Percentiles rank a stretch among this genome's conserved stretches.
Evolutionary conservation across 2,888 invertebrate species (phyloP).

Genomic region (Dyspetes luteomarginatus): DNA sequence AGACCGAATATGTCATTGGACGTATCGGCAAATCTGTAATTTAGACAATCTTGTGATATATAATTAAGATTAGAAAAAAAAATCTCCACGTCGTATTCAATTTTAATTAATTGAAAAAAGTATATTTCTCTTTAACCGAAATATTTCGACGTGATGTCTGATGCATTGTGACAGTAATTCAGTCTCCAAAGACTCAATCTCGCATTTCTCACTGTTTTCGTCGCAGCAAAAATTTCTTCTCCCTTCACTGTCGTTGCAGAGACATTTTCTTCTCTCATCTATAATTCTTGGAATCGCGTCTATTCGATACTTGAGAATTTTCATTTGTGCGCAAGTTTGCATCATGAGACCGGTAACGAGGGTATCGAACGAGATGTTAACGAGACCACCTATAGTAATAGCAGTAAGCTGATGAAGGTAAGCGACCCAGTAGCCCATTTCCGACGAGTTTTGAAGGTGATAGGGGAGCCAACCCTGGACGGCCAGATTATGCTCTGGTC

Average conservation of each 20-base stretch:
- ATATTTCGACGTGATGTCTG: conserved; percentile 63
- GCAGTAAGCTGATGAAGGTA: conserved; percentile 66
- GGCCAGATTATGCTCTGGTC: conserved; percentile 56
- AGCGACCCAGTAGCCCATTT: conserved; percentile 51
- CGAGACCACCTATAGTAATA: conserved; percentile 33
- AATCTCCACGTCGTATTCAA: not conserved
- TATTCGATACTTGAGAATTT: conserved; percentile 74
- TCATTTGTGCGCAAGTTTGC: conserved; percentile 73
- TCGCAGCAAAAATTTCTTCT: conserved; percentile 34
- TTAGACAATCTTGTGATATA: not conserved
- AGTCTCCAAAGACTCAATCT: conserved; percentile 19
- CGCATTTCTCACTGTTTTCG: no score
- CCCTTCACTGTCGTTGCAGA: not conserved
- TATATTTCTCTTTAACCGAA: conserved; percentile 42
- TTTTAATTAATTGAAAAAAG: no score
- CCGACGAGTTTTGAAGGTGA: conserved; percentile 40
- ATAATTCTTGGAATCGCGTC: conserved; percentile 30
- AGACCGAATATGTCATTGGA: conserved; percentile 65
- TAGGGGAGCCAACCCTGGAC: conserved; percentile 69
- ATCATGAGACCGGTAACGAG: conserved; percentile 71
- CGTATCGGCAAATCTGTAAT: conserved; percentile 58
- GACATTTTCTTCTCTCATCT: conserved; percentile 43
- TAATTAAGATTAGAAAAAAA: not conserved
- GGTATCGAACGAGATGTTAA: conserved; percentile 74
- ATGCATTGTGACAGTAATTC: conserved; percentile 54